Conservation (phyloP, 2,113 vertebrate genomes). For the Phyllostomus hastatus region DNA sequence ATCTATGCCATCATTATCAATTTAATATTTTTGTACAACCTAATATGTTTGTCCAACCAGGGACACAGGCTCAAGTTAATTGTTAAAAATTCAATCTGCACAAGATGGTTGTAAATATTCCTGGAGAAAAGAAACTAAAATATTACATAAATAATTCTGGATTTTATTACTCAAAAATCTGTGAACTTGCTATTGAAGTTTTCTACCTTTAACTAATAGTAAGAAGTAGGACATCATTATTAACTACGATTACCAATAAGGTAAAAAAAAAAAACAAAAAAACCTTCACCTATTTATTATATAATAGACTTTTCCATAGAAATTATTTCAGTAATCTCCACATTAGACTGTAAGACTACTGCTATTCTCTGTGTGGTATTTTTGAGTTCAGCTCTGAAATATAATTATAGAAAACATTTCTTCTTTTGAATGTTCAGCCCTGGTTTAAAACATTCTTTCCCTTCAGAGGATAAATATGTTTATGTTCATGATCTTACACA, state of each 20-base stretch:
- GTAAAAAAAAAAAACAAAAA: background rate
- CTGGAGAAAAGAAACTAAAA: conserved; percentile 40
- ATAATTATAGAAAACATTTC: background rate
- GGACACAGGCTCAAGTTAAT: background rate
- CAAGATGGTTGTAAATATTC: background rate
- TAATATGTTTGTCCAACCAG: background rate
- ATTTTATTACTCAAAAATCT: conserved; percentile 44
- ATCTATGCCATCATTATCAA: background rate
- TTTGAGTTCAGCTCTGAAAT: conserved; percentile 16
- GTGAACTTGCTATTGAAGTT: background rate
- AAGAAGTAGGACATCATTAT: conserved; percentile 8
- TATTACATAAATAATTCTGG: conserved; percentile 2
- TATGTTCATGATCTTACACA: conserved; percentile 4
- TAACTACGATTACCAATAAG: background rate
- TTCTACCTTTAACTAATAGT: conserved; percentile 27
- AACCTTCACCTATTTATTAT: background rate
- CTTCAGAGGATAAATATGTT: background rate
- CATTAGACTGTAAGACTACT: background rate
- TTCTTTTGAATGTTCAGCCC: conserved; percentile 10
- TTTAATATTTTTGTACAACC: background rate
- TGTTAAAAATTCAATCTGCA: conserved; percentile 1
- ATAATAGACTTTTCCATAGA: background rate
- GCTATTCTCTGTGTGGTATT: background rate
- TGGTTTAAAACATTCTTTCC: conserved; percentile 4
- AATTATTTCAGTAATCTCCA: conserved; percentile 24